These are phyloP conservation scores for Oreotrochilus melanogaster DNA, from an alignment of 2,113 vertebrate species.

Conservation along the genomic window DNA sequence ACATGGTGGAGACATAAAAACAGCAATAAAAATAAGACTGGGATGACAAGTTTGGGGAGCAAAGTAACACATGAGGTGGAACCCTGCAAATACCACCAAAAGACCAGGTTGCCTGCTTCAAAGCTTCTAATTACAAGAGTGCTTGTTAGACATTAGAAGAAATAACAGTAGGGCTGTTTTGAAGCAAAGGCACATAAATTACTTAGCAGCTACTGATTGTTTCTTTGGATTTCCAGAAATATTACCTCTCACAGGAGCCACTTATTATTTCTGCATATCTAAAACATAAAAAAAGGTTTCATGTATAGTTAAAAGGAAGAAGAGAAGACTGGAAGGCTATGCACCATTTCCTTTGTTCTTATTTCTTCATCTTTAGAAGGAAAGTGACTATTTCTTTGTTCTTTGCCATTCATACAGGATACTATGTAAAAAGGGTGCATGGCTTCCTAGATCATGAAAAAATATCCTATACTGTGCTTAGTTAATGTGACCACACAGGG, in stretches of 20 bases:
- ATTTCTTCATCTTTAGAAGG: not conserved
- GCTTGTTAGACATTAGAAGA: not conserved
- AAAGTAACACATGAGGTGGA: not conserved
- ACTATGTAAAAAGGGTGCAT: not conserved
- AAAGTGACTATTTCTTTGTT: not conserved
- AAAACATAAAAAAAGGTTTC: not conserved
- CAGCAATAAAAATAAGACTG: slow-evolving; percentile 31
- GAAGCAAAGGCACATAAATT: slow-evolving; percentile 40
- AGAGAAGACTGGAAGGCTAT: not conserved
- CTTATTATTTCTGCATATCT: slow-evolving; percentile 35
- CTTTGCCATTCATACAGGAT: not conserved
- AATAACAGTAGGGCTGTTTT: not conserved
- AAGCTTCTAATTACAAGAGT: not conserved
- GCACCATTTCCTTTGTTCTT: not conserved
- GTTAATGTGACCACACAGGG: not conserved
- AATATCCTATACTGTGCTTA: not conserved
- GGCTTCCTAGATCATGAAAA: not conserved
- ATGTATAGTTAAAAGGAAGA: not conserved
- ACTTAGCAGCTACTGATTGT: not conserved
- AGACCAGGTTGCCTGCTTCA: not conserved
- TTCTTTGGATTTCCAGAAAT: slow-evolving; percentile 27
- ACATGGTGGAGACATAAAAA: slow-evolving; percentile 26
- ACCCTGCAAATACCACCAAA: not conserved
- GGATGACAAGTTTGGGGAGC: not conserved
- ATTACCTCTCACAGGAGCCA: slow-evolving; percentile 6